Conservation (phyloP, 2,888 invertebrate genomes). For the Mactromeris polynyma region DNA sequence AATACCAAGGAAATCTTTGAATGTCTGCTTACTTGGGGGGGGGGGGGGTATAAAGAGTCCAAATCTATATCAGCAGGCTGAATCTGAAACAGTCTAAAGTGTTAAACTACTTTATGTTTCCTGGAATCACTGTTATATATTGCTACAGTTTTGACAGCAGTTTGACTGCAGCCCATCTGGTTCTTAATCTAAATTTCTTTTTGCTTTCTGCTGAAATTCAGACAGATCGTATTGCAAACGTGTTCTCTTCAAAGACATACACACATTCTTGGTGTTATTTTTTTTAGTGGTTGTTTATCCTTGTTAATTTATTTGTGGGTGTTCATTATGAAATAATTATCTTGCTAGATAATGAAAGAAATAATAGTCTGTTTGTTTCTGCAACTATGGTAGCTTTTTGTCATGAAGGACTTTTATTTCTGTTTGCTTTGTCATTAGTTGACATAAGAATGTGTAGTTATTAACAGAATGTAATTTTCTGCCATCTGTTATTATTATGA, state of each 20-base stretch:
- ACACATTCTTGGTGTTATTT: not conserved
- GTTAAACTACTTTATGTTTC: too few species aligned
- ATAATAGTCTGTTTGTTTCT: not conserved
- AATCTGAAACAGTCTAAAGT: too few species aligned
- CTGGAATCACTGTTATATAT: too few species aligned
- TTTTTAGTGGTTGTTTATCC: not conserved
- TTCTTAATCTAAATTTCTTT: not conserved
- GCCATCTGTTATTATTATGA: slow-evolving; percentile 34
- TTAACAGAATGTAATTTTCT: slow-evolving; percentile 47
- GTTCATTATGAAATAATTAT: not conserved
- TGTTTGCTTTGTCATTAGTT: slow-evolving; percentile 8
- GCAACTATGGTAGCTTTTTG: not conserved
- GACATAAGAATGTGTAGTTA: slow-evolving; percentile 37
- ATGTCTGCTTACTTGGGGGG: not conserved
- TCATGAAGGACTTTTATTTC: slow-evolving; percentile 7
- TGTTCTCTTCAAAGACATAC: not conserved
- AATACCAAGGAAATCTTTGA: not conserved
- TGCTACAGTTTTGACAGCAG: not conserved
- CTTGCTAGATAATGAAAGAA: not conserved
- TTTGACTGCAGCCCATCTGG: not conserved
- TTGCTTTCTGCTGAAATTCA: not conserved
- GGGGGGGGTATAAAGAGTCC: too few species aligned
- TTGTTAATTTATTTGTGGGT: not conserved
- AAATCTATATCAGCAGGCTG: not conserved
- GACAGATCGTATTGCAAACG: not conserved